Evolutionary conservation across 1,140 invertebrate genomes (phyloP).

Genomic region (Hestina assimilis): DNA sequence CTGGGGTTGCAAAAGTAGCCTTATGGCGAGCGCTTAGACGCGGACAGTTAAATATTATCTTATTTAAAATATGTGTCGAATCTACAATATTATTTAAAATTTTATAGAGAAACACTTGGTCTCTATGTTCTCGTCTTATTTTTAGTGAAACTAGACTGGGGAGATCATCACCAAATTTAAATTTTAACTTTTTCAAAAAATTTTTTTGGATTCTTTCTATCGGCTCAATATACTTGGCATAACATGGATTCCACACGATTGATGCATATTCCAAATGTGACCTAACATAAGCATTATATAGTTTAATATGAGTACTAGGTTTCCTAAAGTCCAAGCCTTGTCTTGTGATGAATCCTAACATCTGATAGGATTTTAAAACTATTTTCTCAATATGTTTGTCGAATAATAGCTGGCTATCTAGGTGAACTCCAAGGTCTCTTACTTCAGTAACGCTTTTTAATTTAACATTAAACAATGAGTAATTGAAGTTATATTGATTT

Average conservation of each 20-base stretch:
- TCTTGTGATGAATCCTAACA: no score
- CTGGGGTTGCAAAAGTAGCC: no score
- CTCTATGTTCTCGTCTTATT: conserved; percentile 1
- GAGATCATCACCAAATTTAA: not conserved
- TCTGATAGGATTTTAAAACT: not conserved
- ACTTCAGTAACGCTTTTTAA: no score
- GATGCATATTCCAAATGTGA: conserved; percentile 5
- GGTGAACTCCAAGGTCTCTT: no score
- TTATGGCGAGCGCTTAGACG: not conserved
- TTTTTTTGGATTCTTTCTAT: conserved; percentile 2
- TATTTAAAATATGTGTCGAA: not conserved
- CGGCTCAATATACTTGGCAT: not conserved
- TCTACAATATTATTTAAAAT: conserved; percentile 1
- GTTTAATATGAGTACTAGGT: no score
- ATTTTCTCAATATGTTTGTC: conserved; percentile 9
- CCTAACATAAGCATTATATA: conserved; percentile 5
- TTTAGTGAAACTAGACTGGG: not conserved
- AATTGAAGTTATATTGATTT: not conserved
- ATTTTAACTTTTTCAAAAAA: not conserved
- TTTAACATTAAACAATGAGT: no score
- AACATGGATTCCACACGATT: not conserved
- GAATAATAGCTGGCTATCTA: not conserved
- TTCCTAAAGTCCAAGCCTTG: not conserved
- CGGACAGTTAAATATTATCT: not conserved
- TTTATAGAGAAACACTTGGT: conserved; percentile 9